A percentile compares a stretch with the other conserved stretches of the same genome.
These are phyloP conservation scores for Petrocephalus microphthalmus DNA, from an alignment of 2,113 vertebrate genomes.

Conservation along the genomic window DNA sequence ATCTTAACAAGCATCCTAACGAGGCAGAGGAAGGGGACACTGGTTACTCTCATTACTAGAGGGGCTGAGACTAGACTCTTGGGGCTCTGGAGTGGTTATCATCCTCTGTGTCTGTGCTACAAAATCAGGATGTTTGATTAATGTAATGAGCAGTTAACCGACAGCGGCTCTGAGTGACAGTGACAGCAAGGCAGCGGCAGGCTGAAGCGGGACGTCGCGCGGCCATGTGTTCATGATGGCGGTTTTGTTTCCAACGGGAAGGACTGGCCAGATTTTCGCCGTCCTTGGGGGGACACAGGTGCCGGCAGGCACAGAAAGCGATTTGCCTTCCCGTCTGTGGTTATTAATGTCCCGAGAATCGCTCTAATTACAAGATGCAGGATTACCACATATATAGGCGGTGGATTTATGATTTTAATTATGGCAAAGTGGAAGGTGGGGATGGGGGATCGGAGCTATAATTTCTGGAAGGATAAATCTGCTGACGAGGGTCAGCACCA, in stretches of 20 bases:
- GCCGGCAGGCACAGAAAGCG: not conserved
- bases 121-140: not conserved
- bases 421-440: not conserved
- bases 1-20: not conserved
- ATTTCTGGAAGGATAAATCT: slow-evolving; percentile 19
- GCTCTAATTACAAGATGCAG: slow-evolving; percentile 14
- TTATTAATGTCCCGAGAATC: slow-evolving; percentile 12
- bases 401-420: slow-evolving; percentile 24
- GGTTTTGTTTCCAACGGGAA: not conserved
- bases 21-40: not conserved
- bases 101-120: not conserved
- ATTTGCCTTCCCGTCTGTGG: not conserved
- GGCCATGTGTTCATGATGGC: not conserved
- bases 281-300: not conserved
- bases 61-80: not conserved
- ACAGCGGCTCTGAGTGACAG: not conserved
- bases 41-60: not conserved
- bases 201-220: not conserved
- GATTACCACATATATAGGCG: not conserved
- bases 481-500: slow-evolving; percentile 22
- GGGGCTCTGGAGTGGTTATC: not conserved
- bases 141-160: not conserved
- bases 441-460: not conserved
- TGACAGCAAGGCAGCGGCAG: not conserved
- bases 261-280: not conserved